Conservation (phyloP, 2,888 invertebrate genomes). For the Drosophila setosimentum region DNA sequence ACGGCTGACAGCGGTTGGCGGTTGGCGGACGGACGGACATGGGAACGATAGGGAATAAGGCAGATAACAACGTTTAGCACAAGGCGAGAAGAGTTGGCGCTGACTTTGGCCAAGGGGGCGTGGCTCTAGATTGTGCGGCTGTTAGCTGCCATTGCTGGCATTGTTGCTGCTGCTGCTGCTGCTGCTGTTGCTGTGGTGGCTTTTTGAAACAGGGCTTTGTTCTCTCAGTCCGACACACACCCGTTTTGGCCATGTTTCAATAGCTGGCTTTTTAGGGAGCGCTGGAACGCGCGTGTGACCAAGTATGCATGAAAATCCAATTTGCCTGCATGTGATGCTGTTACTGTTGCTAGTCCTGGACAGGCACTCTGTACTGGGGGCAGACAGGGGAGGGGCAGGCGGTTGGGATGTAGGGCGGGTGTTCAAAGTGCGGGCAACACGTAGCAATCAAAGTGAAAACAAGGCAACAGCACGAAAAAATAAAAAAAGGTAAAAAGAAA, state of each 20-base stretch:
- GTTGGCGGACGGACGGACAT: constrained; percentile 1
- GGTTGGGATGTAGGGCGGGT: not conserved
- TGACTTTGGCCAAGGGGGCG: constrained; percentile 26
- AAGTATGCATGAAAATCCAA: constrained; percentile 80
- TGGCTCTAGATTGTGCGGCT: constrained; percentile 14
- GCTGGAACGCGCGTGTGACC: constrained; percentile 67
- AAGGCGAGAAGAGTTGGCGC: constrained; percentile 69
- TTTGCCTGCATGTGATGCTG: constrained; percentile 67
- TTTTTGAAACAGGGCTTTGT: constrained; percentile 12
- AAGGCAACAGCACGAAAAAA: constrained; percentile 50
- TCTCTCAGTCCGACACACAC: not conserved
- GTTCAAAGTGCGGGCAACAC: constrained; percentile 59
- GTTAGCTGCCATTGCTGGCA: constrained; percentile 1
- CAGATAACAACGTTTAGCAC: constrained; percentile 76
- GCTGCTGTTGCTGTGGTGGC: constrained; percentile 10
- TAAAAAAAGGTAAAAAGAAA: constrained; percentile 9
- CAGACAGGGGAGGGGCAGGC: not conserved
- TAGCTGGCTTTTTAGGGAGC: constrained; percentile 35
- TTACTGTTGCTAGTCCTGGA: not conserved
- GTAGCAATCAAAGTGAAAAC: constrained; percentile 78
- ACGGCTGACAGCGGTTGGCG: not conserved
- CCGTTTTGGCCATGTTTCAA: constrained; percentile 24
- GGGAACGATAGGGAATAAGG: constrained; percentile 56
- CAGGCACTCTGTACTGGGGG: not conserved
- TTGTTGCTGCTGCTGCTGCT: not conserved